Conservation (phyloP, 2,888 invertebrate genomes). For the Cheilosia urbana region DNA sequence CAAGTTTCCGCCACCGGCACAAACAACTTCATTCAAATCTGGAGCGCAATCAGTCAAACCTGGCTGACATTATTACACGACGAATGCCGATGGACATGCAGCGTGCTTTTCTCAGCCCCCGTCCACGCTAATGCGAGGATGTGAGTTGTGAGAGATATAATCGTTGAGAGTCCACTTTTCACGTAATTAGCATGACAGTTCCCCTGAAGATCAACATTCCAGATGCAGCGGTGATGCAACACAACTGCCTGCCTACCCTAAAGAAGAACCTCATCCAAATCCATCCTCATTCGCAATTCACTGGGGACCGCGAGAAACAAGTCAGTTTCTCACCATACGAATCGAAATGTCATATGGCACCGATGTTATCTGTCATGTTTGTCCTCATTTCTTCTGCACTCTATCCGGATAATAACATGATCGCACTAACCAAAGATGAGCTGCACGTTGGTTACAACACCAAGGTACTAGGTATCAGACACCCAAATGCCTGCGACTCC, state of each 20-base stretch:
- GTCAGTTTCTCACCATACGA: constrained; percentile 57
- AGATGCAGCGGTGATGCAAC: not conserved
- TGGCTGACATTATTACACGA: constrained; percentile 71
- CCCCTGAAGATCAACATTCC: not conserved
- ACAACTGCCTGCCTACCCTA: not conserved
- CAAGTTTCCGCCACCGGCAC: constrained; percentile 25
- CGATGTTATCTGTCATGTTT: constrained; percentile 74
- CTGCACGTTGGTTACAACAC: constrained; percentile 65
- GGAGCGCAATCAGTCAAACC: constrained; percentile 76
- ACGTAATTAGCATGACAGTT: not conserved
- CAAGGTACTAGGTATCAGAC: constrained; percentile 57
- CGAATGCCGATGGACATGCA: not conserved
- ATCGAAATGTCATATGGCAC: constrained; percentile 74
- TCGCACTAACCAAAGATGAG: constrained; percentile 68
- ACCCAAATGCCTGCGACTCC: constrained; percentile 51
- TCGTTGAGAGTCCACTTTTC: not conserved
- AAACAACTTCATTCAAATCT: constrained; percentile 60
- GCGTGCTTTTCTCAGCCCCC: not conserved
- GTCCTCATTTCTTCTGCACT: constrained; percentile 71
- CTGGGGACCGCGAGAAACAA: constrained; percentile 38
- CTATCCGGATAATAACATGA: constrained; percentile 63
- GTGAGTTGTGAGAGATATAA: not conserved
- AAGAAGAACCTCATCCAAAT: constrained; percentile 16
- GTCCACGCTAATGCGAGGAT: not conserved
- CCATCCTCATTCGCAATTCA: constrained; percentile 49